Percentiles rank a stretch among this genome's conserved stretches.
Conservation (phyloP, 2,797 vertebrate genomes). For the Hafferia zeledoni region DNA sequence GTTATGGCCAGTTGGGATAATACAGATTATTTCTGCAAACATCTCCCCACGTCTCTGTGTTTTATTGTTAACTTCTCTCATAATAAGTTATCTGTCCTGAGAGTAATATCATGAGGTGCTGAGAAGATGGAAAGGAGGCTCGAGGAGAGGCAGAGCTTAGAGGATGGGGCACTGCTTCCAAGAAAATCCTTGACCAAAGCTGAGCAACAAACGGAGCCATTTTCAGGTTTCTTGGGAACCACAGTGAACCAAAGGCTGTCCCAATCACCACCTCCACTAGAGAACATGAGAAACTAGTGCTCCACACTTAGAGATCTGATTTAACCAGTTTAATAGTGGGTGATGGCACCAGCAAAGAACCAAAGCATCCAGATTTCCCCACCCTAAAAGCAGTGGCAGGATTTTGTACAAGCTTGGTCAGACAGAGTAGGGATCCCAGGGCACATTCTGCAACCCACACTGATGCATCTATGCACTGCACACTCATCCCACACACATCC, state of each 20-base stretch:
- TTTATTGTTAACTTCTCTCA: neutral
- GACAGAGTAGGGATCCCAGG: neutral
- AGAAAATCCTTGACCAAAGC: neutral
- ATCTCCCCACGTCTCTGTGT: neutral
- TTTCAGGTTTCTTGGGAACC: neutral
- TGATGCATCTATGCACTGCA: neutral
- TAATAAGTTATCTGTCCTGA: neutral
- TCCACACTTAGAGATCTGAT: rapidly evolving
- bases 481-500: rapidly evolving
- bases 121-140: neutral
- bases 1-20: neutral
- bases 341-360: neutral
- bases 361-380: neutral
- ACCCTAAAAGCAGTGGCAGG: neutral
- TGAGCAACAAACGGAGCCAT: rapidly evolving
- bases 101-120: neutral
- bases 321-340: neutral
- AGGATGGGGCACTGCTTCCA: neutral
- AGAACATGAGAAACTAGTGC: neutral
- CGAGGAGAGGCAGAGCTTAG: neutral
- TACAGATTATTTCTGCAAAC: neutral
- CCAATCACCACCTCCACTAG: neutral
- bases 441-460: rapidly evolving
- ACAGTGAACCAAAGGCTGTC: neutral
- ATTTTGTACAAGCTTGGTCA: neutral